Evolutionary conservation across 2,888 invertebrate species (phyloP).

Genomic region (Caenorhabditis japonica): DNA sequence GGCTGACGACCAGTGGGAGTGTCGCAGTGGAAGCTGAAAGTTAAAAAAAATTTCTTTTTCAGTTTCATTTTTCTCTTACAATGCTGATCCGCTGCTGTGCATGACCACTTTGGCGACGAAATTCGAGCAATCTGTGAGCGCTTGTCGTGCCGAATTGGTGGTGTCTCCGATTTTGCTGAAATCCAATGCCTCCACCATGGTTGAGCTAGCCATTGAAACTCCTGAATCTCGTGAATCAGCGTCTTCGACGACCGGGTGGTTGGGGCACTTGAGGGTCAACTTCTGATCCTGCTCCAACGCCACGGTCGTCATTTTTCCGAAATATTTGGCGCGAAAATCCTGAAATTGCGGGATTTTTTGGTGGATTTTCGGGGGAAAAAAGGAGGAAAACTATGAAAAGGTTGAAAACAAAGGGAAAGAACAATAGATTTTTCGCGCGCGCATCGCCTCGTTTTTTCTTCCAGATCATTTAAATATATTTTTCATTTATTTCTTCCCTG

Average conservation of each 20-base stretch:
- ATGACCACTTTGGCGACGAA: slow-evolving; percentile 28
- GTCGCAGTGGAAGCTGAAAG: slow-evolving; percentile 38
- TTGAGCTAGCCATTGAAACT: background rate
- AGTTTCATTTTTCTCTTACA: too few relatives aligned
- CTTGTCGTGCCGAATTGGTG: slow-evolving; percentile 21
- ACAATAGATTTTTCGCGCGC: background rate
- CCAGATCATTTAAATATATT: too few relatives aligned
- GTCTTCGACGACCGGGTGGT: slow-evolving; percentile 18
- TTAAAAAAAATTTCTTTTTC: background rate
- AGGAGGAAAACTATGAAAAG: background rate
- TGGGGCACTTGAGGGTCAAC: background rate
- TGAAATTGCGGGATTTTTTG: too few relatives aligned
- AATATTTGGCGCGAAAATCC: background rate
- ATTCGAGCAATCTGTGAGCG: slow-evolving; percentile 46
- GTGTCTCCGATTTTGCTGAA: slow-evolving; percentile 19
- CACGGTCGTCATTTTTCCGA: slow-evolving; percentile 1
- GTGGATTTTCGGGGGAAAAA: too few relatives aligned
- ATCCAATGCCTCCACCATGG: background rate
- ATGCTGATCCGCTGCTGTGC: too few relatives aligned
- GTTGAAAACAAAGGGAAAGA: background rate
- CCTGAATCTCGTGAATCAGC: slow-evolving; percentile 50
- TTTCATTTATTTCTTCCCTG: background rate
- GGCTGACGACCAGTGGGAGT: slow-evolving; percentile 40
- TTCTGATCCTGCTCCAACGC: background rate
- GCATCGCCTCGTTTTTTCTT: background rate